Conservation (phyloP, 2,797 vertebrate genomes). For the Fratercula arctica region DNA sequence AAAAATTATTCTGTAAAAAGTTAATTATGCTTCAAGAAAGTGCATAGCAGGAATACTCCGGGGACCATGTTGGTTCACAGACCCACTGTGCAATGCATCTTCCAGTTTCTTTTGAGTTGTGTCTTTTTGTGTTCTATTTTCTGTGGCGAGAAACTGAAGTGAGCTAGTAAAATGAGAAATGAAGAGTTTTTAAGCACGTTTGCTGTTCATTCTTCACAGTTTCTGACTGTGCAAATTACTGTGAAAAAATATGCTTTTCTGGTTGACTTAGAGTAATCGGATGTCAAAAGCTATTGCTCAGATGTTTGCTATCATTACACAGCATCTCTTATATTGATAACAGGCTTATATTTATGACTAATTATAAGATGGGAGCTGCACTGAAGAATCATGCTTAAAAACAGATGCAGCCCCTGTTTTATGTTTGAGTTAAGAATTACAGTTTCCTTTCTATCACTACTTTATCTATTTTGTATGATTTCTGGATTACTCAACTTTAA, state of each 20-base stretch:
- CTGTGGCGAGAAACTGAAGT: not conserved
- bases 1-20: not conserved
- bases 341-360: not conserved
- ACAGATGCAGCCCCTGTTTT: not conserved
- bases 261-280: not conserved
- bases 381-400: not conserved
- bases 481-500: not conserved
- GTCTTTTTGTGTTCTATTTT: not conserved
- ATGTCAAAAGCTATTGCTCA: not conserved
- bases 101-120: not conserved
- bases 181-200: not conserved
- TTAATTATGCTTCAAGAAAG: not conserved
- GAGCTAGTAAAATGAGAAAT: not conserved
- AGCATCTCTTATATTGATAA: not conserved
- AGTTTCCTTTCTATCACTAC: not conserved
- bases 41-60: not conserved
- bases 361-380: not conserved
- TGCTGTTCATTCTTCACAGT: not conserved
- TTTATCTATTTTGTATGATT: not conserved
- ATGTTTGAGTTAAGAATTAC: not conserved
- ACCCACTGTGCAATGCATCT: not conserved
- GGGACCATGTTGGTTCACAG: accelerated
- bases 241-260: not conserved
- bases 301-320: not conserved
- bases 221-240: not conserved